Percentiles rank a stretch among this genome's conserved stretches.
phyloP scores from a whole-genome alignment of 2,797 vertebrate species.

The Notoglanidium macrostoma region DNA sequence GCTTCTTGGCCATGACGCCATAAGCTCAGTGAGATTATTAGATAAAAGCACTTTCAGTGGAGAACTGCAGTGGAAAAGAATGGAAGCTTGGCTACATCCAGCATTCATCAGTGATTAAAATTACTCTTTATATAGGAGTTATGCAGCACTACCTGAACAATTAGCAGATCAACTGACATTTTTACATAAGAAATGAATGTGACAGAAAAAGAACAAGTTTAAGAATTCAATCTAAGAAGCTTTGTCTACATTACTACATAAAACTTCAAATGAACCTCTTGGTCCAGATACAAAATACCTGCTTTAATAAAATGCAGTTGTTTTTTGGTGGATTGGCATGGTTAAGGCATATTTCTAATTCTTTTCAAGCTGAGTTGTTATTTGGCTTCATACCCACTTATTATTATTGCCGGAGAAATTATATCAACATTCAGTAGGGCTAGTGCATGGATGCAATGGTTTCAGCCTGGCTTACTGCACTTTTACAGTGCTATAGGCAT shows the following conservation, averaged over 20 bases:
- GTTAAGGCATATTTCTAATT: constrained; percentile 34
- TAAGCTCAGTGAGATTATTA: constrained; percentile 42
- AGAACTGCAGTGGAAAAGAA: constrained; percentile 25
- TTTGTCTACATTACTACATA: background rate
- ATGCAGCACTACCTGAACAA: background rate
- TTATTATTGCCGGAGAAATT: constrained; percentile 26
- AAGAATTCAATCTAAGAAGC: background rate
- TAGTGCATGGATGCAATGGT: constrained; percentile 28
- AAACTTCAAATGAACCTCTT: background rate
- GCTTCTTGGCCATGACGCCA: constrained; percentile 37
- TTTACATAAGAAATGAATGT: background rate
- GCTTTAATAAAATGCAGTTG: constrained; percentile 43
- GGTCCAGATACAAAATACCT: constrained; percentile 27
- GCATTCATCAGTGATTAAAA: background rate
- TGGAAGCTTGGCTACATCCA: background rate
- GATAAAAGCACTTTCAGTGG: constrained; percentile 51
- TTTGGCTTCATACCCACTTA: constrained; percentile 41
- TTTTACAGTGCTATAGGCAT: constrained; percentile 26
- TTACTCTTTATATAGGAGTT: background rate
- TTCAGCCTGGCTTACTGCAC: constrained; percentile 32
- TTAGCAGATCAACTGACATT: background rate
- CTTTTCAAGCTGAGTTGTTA: constrained; percentile 43
- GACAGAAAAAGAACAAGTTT: background rate
- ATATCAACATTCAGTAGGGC: constrained; percentile 24
- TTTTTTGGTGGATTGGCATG: constrained; percentile 24